A percentile compares a stretch with the other conserved stretches of the same genome.
Evolutionary conservation across 2,888 invertebrate species (phyloP).

Genomic region (Eretmocerus hayati): DNA sequence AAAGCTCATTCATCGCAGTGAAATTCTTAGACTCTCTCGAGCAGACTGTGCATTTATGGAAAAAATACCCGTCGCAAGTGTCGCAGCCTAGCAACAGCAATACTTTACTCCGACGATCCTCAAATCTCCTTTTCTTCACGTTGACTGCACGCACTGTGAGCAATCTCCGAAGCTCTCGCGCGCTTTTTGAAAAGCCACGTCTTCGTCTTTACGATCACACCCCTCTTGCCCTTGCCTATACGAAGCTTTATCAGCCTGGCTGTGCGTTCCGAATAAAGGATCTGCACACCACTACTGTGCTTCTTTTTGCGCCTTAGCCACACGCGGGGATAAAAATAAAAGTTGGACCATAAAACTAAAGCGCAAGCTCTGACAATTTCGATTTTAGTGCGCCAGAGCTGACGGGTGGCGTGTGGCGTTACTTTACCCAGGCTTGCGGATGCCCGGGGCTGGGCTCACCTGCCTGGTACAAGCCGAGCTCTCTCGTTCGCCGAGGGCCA

Average conservation of each 20-base stretch:
- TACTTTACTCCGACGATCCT: too few relatives aligned
- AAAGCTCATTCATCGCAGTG: too few relatives aligned
- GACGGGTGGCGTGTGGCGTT: neutral
- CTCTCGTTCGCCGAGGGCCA: constrained; percentile 13
- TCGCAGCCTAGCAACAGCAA: too few relatives aligned
- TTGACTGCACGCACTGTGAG: too few relatives aligned
- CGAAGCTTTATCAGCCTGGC: constrained; percentile 8
- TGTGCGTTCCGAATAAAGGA: constrained; percentile 5
- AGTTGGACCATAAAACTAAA: constrained; percentile 22
- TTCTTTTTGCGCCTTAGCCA: neutral
- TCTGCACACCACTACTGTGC: neutral
- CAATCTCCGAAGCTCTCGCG: neutral
- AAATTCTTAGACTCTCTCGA: too few relatives aligned
- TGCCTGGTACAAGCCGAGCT: constrained; percentile 7
- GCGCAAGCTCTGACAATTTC: constrained; percentile 22
- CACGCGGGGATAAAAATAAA: constrained; percentile 20
- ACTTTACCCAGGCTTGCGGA: neutral
- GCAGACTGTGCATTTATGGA: too few relatives aligned
- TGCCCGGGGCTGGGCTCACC: constrained; percentile 11
- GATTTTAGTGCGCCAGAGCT: constrained; percentile 15
- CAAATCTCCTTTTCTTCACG: too few relatives aligned
- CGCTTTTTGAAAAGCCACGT: constrained; percentile 5
- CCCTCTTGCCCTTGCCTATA: neutral
- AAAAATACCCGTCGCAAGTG: too few relatives aligned
- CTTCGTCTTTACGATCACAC: constrained; percentile 7